Conservation (phyloP, 2,113 vertebrate genomes). For the Pterocles gutturalis region DNA sequence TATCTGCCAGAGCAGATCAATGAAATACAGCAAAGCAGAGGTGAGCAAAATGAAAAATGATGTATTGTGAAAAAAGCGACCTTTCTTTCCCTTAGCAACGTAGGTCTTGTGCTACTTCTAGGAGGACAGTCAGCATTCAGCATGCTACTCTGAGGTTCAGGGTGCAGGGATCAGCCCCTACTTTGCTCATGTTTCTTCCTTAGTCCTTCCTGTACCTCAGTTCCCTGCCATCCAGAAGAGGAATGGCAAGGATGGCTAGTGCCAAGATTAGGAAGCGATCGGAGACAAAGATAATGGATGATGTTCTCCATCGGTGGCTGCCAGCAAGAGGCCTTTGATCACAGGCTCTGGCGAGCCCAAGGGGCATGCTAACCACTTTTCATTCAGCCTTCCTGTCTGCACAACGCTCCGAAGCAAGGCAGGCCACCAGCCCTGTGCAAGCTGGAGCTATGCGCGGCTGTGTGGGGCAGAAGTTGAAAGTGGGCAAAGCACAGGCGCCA, state of each 20-base stretch:
- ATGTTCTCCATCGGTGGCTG: background rate
- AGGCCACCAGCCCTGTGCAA: fast-evolving
- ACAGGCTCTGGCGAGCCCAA: background rate
- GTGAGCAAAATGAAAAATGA: background rate
- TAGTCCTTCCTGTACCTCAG: background rate
- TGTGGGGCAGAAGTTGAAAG: fast-evolving
- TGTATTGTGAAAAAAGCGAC: fast-evolving
- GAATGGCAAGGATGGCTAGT: background rate
- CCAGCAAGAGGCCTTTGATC: constrained; percentile 1
- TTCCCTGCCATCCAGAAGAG: background rate
- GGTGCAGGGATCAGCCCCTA: background rate
- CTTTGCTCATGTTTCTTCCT: background rate
- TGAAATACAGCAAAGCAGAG: background rate
- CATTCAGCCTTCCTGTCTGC: background rate
- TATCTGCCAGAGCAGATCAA: background rate
- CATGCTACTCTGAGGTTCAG: background rate
- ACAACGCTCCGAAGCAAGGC: background rate
- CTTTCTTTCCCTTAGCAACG: background rate
- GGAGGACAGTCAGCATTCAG: background rate
- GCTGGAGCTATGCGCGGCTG: fast-evolving
- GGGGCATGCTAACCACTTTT: background rate
- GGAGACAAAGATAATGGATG: background rate
- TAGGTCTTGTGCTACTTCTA: background rate
- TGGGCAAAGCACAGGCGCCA: background rate
- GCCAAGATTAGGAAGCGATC: background rate